Evolutionary conservation across 2,888 invertebrate species (phyloP).

Genomic region (Oscheius sp.): DNA sequence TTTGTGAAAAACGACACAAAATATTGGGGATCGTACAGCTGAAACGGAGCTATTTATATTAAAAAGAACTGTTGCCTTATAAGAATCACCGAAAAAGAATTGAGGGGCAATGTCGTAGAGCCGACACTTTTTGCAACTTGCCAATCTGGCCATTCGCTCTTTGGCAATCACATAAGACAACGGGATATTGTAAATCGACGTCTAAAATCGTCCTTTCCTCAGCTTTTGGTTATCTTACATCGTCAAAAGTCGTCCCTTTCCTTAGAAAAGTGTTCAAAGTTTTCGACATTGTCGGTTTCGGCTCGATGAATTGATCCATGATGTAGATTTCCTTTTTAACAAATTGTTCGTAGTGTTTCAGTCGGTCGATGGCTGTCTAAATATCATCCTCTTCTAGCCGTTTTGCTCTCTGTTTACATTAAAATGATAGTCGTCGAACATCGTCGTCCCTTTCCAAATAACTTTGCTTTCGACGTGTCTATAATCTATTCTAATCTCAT

Average conservation of each 20-base stretch:
- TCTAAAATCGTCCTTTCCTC: not conserved
- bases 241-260: not conserved
- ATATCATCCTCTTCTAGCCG: not conserved
- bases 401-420: not conserved
- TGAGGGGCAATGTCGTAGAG: not conserved
- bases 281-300: not conserved
- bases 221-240: not conserved
- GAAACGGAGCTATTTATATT: not conserved
- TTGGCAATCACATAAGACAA: not conserved
- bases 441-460: not conserved
- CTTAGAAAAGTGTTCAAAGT: not conserved
- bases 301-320: constrained; percentile 6
- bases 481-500: not conserved
- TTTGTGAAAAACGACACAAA: constrained; percentile 6
- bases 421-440: constrained; percentile 17
- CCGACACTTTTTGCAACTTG: constrained; percentile 12
- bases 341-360: not conserved
- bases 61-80: not conserved
- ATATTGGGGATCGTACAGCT: constrained; percentile 19
- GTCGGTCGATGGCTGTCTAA: constrained; percentile 16
- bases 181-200: not conserved
- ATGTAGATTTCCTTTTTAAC: constrained; percentile 19
- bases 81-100: not conserved
- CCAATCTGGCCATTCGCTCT: constrained; percentile 1
- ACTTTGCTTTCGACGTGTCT: not conserved